A percentile compares a stretch with the other conserved stretches of the same genome.
phyloP scores from a whole-genome alignment of 2,113 vertebrate species.

The Bolborhynchus lineola region DNA sequence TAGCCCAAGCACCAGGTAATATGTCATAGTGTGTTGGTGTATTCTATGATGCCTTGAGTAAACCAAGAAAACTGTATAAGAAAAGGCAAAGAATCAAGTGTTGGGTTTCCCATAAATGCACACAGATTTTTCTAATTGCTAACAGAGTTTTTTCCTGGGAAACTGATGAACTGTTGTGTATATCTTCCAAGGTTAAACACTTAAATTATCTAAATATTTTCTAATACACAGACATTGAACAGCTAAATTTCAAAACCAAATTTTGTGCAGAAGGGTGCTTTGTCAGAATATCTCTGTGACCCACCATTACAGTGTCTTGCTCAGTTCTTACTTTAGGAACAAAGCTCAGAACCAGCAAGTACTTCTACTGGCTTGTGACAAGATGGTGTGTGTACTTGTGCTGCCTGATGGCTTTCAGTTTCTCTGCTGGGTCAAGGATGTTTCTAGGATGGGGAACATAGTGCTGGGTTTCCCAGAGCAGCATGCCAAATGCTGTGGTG shows the following conservation, averaged over 20 bases:
- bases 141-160: not conserved
- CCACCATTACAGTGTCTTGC: rapidly evolving
- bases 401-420: no score
- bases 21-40: rapidly evolving
- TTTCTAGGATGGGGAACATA: rapidly evolving
- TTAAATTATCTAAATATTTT: not conserved
- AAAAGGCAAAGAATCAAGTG: not conserved
- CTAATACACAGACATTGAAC: rapidly evolving
- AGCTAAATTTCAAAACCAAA: not conserved
- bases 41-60: not conserved
- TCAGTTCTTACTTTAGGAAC: not conserved
- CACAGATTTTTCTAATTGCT: not conserved
- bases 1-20: not conserved
- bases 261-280: rapidly evolving
- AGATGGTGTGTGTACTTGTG: no score
- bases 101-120: not conserved
- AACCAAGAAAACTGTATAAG: not conserved
- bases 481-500: rapidly evolving
- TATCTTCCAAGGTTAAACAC: not conserved
- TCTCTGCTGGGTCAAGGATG: not conserved
- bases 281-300: rapidly evolving
- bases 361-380: rapidly evolving
- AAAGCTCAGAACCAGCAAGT: rapidly evolving
- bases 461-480: rapidly evolving
- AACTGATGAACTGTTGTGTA: not conserved